Conservation (phyloP, 2,888 invertebrate species). For the Microplitis deprimator region DNA sequence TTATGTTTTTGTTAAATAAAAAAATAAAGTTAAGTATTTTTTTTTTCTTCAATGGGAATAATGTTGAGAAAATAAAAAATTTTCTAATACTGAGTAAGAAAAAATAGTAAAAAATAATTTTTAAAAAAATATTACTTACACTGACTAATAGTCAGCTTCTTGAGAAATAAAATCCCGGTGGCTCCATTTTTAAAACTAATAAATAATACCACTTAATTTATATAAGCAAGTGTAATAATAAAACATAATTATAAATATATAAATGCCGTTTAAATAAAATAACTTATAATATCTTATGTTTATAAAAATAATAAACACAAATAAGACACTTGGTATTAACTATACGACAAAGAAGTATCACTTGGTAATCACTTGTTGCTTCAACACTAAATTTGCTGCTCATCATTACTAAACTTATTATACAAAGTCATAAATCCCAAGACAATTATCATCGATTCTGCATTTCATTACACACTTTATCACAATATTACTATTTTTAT, state of each 20-base stretch:
- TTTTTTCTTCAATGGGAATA: background rate
- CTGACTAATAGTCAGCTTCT: conserved; percentile 51
- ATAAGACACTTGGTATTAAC: conserved; percentile 3
- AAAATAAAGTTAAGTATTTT: background rate
- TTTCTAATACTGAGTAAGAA: background rate
- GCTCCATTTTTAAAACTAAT: conserved; percentile 43
- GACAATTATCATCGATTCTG: background rate
- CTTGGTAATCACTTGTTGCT: background rate
- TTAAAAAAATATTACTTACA: conserved; percentile 3
- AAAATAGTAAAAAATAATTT: background rate
- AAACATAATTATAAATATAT: background rate
- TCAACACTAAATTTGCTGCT: background rate
- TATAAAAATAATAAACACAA: conserved; percentile 9
- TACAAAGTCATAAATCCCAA: background rate
- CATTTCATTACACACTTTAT: background rate
- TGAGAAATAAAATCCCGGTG: conserved; percentile 46
- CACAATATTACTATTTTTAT: background rate
- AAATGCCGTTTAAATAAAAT: background rate
- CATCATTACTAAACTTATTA: background rate
- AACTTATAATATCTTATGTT: background rate
- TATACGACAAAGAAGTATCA: background rate
- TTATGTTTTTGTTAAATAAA: no score
- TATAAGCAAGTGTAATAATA: background rate
- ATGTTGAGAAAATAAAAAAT: background rate
- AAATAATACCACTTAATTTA: background rate